Base-by-base conservation (phyloP, 2,113 vertebrate species). In the Carassius gibelio region DNA sequence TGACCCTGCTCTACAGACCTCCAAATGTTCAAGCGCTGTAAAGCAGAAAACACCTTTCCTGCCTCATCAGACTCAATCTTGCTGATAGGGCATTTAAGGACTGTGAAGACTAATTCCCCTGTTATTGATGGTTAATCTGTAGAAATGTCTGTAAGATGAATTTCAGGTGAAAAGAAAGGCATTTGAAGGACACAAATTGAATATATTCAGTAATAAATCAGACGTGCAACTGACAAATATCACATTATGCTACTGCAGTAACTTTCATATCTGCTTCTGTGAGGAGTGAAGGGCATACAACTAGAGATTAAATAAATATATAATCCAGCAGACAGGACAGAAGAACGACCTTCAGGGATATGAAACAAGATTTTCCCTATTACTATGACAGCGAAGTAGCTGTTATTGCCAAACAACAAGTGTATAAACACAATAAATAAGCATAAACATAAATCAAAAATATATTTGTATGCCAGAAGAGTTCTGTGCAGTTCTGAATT, bases 21-120 rank as follows among this genome's bases (percentile, higher is more conserved):
- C 26, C 0, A 50, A 75, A 75, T 26, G 75, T 50, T 77, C 50
- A 77, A 57, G 50, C 57, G 75, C 45, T 1, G 52, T 21, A 77
- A 77, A 77, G 75, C 76, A 61, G 55, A 79, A 79, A 79, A 62
- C 76, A 38, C 55, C 76, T 61, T 79, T 79, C 76, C 62, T 42
- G 57, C 17, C 76, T 42, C 30, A 79, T 79, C 10, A 79, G 76
- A 14, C 76, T 13, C 57, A 79, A 61, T 59, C 55, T 79, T 57
- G 57, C 76, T 79, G 57, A 79, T 79, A 52, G 52, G 23, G 8
- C 30, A 36, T 77, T 77, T 59, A 76, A 34, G 17, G 50, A 55
- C 48, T 30, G 50, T 34, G 26, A 57, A 26, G 50, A 57, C 9
- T 59, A 36, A 57, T 36, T 77, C 30, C 10, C 9, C 75, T 21